Conservation (phyloP, 2,888 invertebrate genomes). For the Rhagonycha fulva region DNA sequence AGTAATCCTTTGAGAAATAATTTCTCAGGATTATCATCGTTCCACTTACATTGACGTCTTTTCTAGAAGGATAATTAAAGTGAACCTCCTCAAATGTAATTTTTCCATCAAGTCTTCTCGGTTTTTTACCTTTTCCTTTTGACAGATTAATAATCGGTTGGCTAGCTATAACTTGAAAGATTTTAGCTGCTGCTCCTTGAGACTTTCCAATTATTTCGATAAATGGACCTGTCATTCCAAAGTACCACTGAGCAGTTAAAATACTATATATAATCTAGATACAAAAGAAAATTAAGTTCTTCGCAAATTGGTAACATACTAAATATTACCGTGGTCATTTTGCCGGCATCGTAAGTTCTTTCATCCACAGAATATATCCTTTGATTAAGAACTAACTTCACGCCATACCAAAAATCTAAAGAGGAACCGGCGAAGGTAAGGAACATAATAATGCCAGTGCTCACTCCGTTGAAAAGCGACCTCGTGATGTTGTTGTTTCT, state of each 20-base stretch:
- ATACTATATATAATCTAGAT: slow-evolving; percentile 79
- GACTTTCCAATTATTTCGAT: slow-evolving; percentile 80
- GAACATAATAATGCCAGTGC: slow-evolving; percentile 71
- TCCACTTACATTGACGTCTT: too few species aligned
- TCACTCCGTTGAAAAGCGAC: neutral
- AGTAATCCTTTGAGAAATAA: too few species aligned
- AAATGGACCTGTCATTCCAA: slow-evolving; percentile 82
- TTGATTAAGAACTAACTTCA: slow-evolving; percentile 65
- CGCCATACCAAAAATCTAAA: slow-evolving; percentile 85
- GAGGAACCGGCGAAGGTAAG: slow-evolving; percentile 79
- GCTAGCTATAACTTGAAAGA: slow-evolving; percentile 60
- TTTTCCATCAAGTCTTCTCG: slow-evolving; percentile 41
- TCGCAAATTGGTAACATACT: slow-evolving; percentile 49
- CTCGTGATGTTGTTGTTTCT: slow-evolving; percentile 63
- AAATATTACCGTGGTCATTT: slow-evolving; percentile 70
- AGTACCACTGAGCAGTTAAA: slow-evolving; percentile 73
- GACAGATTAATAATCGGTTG: slow-evolving; percentile 75
- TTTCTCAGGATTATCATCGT: too few species aligned
- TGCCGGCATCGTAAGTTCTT: slow-evolving; percentile 63
- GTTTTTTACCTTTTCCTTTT: slow-evolving; percentile 63
- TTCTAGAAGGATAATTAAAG: too few species aligned
- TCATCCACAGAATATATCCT: slow-evolving; percentile 42
- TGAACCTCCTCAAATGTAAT: too few species aligned
- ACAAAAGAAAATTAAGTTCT: neutral
- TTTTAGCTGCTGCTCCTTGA: slow-evolving; percentile 70